Evolutionary conservation across 2,888 invertebrate species (phyloP), one percentile per base, ranked within the genome.

Genomic region (Glaucopsyche alexis): DNA sequence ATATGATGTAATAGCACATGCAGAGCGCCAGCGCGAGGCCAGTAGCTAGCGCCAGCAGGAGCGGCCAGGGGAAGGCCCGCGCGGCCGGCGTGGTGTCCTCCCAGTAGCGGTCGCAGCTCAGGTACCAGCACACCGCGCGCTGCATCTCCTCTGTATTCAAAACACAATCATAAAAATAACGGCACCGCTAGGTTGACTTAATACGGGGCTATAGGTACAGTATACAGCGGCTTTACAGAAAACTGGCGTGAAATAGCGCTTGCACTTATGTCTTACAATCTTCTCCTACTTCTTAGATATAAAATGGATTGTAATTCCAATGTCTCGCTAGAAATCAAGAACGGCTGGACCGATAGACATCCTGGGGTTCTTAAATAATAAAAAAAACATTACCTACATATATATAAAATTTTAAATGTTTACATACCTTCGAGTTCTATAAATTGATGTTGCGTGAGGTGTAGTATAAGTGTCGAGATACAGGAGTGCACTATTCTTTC

Each of bases 81-180:
- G 95, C 94, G 77, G 96, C 95, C 13, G 95, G 94, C 77, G 96
- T 95, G 76, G 95, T 94, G 87, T 97, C 97, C 87, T 98, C 97
- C 97, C 98, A 98, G 88, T 97, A 98, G 76, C 96, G 95, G 85
- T 98, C 97, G 84, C 98, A 98, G 78, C 97, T 97, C 82, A 98
- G 92, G 89, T 97, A 98, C 96, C 98, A 98, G 87, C 98, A 98
- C 65, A 98, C 96, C 3, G 96, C 96, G 82, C 96, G 95, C 87
- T 97, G 97, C 90, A 98, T 94, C 87, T 97, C 97, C 84, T 97
- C 98, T 98, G 87, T 7, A 11, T 16, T 52, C 14, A 6, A 49
- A 49, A 14, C 14, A n/a, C n/a, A n/a, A n/a, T n/a, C n/a, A 29
- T 29, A 29, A 29, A 29, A 3, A 29, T 29, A 29, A 29, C 29